A percentile compares a stretch with the other conserved stretches of the same genome.
These are phyloP conservation scores for Cyphomyrus discorhynchus DNA, from an alignment of 2,113 vertebrate genomes.

Conservation along the genomic window DNA sequence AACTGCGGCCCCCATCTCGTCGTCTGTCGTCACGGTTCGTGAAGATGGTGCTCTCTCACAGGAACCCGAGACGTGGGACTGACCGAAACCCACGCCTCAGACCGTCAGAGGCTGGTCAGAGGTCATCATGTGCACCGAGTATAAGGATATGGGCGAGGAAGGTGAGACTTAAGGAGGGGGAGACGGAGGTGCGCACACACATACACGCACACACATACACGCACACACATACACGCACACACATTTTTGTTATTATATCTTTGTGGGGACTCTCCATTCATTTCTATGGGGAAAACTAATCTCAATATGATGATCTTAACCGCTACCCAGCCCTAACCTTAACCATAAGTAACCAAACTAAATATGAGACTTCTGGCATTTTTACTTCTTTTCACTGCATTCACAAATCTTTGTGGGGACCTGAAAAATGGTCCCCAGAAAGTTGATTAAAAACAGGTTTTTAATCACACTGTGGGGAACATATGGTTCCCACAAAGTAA, in stretches of 20 bases:
- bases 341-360: no score
- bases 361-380: no score
- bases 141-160: background rate
- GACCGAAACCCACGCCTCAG: background rate
- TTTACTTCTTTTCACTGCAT: no score
- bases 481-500: no score
- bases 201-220: background rate
- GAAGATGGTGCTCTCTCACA: background rate
- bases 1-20: background rate
- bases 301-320: no score
- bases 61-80: background rate
- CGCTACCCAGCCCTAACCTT: no score
- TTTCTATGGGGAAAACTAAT: no score
- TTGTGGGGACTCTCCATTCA: no score
- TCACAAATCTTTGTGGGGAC: no score
- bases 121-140: background rate
- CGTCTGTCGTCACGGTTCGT: background rate
- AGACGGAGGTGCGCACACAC: background rate
- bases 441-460: no score
- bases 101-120: background rate
- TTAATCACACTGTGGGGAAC: no score
- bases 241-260: background rate
- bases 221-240: background rate
- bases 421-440: no score
- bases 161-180: background rate